Conservation (phyloP, 2,113 vertebrate species). For the Rafetus swinhoei region DNA sequence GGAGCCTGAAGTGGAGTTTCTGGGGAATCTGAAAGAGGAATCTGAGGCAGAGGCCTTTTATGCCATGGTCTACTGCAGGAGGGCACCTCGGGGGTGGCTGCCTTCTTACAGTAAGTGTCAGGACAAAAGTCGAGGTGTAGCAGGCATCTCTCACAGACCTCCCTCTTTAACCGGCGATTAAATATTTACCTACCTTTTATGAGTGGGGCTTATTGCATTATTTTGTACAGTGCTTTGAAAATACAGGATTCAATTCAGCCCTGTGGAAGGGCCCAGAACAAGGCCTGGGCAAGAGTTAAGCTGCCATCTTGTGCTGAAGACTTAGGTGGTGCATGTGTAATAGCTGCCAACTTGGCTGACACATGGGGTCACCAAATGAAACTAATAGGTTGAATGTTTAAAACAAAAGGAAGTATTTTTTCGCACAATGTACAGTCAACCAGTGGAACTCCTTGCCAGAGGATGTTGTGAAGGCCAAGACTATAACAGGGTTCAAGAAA, state of each 20-base stretch:
- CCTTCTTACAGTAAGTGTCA: not conserved
- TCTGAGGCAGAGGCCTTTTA: not conserved
- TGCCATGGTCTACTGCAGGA: not conserved
- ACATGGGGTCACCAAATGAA: no score
- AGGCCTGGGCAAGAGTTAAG: not conserved
- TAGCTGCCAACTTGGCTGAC: not conserved
- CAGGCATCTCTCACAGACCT: not conserved
- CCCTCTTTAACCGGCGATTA: not conserved
- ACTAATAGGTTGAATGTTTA: no score
- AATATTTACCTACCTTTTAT: not conserved
- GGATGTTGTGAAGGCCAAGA: no score
- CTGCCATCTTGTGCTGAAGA: not conserved
- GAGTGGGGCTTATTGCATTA: not conserved
- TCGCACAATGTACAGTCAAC: no score
- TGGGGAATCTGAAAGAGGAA: not conserved
- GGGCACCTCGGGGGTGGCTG: not conserved
- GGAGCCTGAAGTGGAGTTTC: not conserved
- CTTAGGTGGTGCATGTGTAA: not conserved
- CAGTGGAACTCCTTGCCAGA: no score
- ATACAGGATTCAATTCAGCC: not conserved
- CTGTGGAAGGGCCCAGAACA: not conserved
- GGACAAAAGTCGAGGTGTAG: not conserved
- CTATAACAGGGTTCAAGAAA: no score
- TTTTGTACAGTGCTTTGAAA: not conserved
- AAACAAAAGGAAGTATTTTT: no score